A percentile compares a stretch with the other conserved stretches of the same genome.
Evolutionary conservation across 1,140 invertebrate genomes (phyloP).

Genomic region (Rhyacophila brunnea): DNA sequence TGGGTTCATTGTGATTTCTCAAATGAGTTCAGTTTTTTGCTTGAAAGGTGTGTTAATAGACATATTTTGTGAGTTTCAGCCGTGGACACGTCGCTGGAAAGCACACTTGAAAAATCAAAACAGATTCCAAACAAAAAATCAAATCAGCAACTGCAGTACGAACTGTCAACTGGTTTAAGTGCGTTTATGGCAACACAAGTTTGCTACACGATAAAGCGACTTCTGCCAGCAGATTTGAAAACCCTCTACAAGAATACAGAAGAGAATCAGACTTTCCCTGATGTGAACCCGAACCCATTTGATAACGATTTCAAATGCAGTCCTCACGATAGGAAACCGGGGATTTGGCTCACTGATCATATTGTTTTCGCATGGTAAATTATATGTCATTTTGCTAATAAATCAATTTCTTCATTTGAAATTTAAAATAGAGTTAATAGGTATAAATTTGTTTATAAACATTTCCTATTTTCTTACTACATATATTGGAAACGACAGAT

Average conservation of each 20-base stretch:
- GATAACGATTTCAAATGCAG: slow-evolving; percentile 59
- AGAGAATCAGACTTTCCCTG: slow-evolving; percentile 32
- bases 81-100: slow-evolving; percentile 26
- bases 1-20: too few relatives aligned
- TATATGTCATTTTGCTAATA: too few relatives aligned
- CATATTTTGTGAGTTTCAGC: slow-evolving; percentile 9
- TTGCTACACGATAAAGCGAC: slow-evolving; percentile 78
- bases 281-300: slow-evolving; percentile 68
- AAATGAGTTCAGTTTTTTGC: not conserved
- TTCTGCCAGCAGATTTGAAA: slow-evolving; percentile 85
- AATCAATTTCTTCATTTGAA: too few relatives aligned
- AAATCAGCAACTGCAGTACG: slow-evolving; percentile 54
- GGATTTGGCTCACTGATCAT: slow-evolving; percentile 76
- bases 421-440: too few relatives aligned
- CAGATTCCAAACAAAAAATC: slow-evolving; percentile 27
- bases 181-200: slow-evolving; percentile 76
- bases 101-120: slow-evolving; percentile 26
- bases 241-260: slow-evolving; percentile 59
- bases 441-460: too few relatives aligned
- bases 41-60: not conserved
- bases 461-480: too few relatives aligned
- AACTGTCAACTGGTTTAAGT: slow-evolving; percentile 68
- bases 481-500: too few relatives aligned
- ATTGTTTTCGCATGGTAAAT: slow-evolving; percentile 83
- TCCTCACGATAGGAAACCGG: slow-evolving; percentile 75